These are phyloP conservation scores for Himalopsyche anomala DNA, from an alignment of 2,888 invertebrate genomes.

Conservation along the genomic window DNA sequence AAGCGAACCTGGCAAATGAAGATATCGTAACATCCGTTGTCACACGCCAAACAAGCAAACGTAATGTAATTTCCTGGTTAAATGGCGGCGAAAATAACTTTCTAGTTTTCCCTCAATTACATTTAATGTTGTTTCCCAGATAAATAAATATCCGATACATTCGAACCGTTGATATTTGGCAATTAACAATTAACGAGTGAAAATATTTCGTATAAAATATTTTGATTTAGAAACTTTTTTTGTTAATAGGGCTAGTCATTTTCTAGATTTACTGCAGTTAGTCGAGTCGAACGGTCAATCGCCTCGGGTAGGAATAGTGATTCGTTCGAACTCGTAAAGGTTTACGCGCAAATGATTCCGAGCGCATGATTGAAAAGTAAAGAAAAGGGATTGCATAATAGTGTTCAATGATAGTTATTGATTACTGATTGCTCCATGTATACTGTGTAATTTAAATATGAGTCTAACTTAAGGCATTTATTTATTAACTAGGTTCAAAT, in stretches of 20 bases:
- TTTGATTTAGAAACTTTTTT: neutral
- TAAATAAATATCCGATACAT: no score
- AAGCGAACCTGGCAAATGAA: neutral
- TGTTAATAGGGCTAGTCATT: neutral
- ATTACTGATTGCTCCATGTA: neutral
- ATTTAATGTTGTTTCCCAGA: no score
- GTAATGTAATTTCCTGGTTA: constrained; percentile 7
- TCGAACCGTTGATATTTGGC: no score
- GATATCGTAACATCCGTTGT: constrained; percentile 34
- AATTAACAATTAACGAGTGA: no score
- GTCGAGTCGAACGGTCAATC: constrained; percentile 13
- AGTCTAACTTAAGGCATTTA: neutral
- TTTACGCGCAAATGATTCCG: neutral
- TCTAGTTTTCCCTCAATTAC: constrained; percentile 18
- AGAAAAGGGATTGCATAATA: neutral
- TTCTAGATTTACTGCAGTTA: neutral
- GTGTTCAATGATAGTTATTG: neutral
- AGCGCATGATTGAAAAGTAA: constrained; percentile 24
- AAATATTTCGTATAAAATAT: no score
- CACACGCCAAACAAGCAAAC: constrained; percentile 3
- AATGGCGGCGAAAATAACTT: neutral
- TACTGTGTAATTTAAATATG: neutral
- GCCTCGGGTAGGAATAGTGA: neutral
- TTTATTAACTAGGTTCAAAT: no score
- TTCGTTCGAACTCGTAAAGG: neutral